phyloP scores from a whole-genome alignment of 2,888 invertebrate species.

The Scaptomyza cyrtandrae region DNA sequence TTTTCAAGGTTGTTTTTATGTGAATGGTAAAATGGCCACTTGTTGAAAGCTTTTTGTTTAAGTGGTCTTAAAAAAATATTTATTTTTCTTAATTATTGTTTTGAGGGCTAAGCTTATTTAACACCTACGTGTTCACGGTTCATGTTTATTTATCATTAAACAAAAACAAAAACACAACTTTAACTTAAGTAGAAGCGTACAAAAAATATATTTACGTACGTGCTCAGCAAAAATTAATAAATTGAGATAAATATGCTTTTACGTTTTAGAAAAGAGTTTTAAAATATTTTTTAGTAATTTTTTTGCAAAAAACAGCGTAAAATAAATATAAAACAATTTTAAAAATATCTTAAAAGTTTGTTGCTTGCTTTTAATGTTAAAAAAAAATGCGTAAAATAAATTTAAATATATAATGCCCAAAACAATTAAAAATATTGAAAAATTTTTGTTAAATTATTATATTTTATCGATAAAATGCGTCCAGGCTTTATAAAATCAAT shows the following conservation, averaged over 20 bases:
- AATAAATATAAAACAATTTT: too few relatives aligned
- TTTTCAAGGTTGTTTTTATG: conserved; percentile 26
- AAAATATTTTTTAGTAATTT: too few relatives aligned
- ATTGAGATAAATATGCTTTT: neutral
- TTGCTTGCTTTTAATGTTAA: too few relatives aligned
- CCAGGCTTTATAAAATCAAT: too few relatives aligned
- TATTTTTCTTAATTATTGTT: neutral
- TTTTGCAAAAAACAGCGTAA: too few relatives aligned
- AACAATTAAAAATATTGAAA: too few relatives aligned
- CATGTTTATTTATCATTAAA: neutral
- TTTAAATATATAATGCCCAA: too few relatives aligned
- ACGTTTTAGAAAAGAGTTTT: too few relatives aligned
- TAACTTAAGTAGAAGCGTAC: neutral
- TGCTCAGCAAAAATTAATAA: neutral
- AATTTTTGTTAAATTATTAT: too few relatives aligned
- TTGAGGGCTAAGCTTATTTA: neutral
- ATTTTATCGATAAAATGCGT: too few relatives aligned
- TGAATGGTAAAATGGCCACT: conserved; percentile 23
- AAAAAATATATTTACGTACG: neutral
- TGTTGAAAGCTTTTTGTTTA: conserved; percentile 35
- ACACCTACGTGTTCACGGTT: conserved; percentile 2
- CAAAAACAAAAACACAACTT: neutral
- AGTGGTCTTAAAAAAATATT: neutral
- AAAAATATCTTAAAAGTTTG: too few relatives aligned
- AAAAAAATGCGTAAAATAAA: too few relatives aligned